Base-by-base conservation (phyloP, 2,113 vertebrate genomes). In the Blennius ocellaris region DNA sequence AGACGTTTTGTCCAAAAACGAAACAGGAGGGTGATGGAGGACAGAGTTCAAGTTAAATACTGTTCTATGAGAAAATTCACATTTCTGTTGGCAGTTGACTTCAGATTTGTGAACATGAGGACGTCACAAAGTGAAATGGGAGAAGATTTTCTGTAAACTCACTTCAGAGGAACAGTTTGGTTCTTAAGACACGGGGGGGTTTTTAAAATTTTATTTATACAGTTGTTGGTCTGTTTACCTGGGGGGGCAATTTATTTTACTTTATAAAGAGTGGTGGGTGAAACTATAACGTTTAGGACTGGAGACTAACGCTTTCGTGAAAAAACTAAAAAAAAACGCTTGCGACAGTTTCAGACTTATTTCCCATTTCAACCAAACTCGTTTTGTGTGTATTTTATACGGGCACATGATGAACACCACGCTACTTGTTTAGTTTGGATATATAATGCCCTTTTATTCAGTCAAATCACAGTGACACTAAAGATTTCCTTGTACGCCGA, bases 91-190 rank as follows among this genome's bases (percentile, higher is more conserved):
- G 65, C 47, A 83, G 80, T 86, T 87, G 40, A 59, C 60, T 54
- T 53, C 58, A 49, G 66, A 90, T 71, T 76, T 84, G 62, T 79
- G 76, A 89, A 77, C 78, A 85, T 64, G 76, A 87, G 70, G 66
- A 61, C 56, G 55, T 65, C 58, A 60, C 60, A 55, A 44, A 72
- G 37, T 54, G 45, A 58, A 21, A 30, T n/a, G 40, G 11, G 9
- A 61, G 8, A 47, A 12, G 52, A 52, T 45, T 55, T 56, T 11
- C 50, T 30, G 44, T 36, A 51, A 62, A 69, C 16, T 10, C 14
- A 59, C n/a, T 53, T 58, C 41, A 58, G 12, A 66, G n/a, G 51
- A 48, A 12, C 5, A 16, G 5, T 65, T 43, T 40, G 39, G n/a
- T 16, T 50, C 12, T 55, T 50, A n/a, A n/a, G n/a, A n/a, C n/a